These are phyloP conservation scores for Synanthedon vespiformis DNA, from an alignment of 2,888 invertebrate species.

Conservation along the genomic window DNA sequence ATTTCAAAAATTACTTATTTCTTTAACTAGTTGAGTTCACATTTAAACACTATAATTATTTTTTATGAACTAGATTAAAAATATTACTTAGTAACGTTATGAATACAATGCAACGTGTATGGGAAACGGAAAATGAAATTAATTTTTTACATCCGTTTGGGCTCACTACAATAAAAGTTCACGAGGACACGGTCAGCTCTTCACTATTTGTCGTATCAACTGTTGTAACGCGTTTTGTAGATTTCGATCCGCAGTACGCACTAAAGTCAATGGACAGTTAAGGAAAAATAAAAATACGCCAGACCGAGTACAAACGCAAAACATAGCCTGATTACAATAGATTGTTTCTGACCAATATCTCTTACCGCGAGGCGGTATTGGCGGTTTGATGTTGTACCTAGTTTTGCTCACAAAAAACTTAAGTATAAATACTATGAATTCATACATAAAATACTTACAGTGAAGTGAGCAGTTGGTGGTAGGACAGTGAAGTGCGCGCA, in stretches of 20 bases:
- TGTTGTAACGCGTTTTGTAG: slow-evolving; percentile 19
- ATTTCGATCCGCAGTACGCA: slow-evolving; percentile 21
- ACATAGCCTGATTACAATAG: slow-evolving; percentile 21
- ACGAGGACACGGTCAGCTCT: slow-evolving; percentile 18
- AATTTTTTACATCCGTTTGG: slow-evolving; percentile 4
- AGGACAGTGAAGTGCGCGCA: slow-evolving; percentile 46
- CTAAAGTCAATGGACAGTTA: slow-evolving; percentile 18
- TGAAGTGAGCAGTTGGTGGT: slow-evolving; percentile 48
- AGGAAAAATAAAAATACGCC: slow-evolving; percentile 15
- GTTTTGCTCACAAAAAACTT: slow-evolving; percentile 48
- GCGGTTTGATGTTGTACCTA: slow-evolving; percentile 45
- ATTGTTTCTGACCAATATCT: slow-evolving; percentile 33
- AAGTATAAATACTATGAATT: slow-evolving; percentile 55
- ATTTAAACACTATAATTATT: no score
- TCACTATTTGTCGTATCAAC: slow-evolving; percentile 20
- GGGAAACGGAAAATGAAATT: background rate
- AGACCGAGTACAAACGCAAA: slow-evolving; percentile 17
- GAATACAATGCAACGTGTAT: slow-evolving; percentile 3
- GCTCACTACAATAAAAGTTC: slow-evolving; percentile 28
- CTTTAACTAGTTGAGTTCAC: no score
- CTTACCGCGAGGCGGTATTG: slow-evolving; percentile 39
- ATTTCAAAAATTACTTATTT: no score
- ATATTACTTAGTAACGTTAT: background rate
- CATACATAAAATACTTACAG: slow-evolving; percentile 43
- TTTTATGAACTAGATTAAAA: no score